These are phyloP conservation scores for Pelochelys cantorii DNA, from an alignment of 2,797 vertebrate genomes.

Conservation along the genomic window DNA sequence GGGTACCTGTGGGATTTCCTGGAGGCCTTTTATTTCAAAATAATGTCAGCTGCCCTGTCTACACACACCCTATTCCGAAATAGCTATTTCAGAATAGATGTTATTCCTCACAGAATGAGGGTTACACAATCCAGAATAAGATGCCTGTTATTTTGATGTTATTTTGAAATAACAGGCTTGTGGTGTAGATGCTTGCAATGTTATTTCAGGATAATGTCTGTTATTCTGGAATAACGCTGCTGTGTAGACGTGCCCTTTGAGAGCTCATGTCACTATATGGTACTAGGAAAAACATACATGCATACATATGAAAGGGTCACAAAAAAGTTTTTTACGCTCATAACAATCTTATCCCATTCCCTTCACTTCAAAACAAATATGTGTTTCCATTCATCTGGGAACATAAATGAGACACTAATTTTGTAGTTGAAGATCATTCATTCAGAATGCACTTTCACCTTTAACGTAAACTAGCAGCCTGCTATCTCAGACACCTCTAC, in stretches of 20 bases:
- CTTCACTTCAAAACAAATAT: not conserved
- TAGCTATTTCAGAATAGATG: too few species aligned
- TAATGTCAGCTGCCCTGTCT: too few species aligned
- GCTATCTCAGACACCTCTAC: not conserved
- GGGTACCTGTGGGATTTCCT: too few species aligned
- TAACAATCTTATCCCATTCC: not conserved
- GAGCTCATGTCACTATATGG: not conserved
- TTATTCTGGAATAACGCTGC: too few species aligned
- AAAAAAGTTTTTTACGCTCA: not conserved
- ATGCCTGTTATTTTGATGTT: too few species aligned
- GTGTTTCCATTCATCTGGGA: not conserved
- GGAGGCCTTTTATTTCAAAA: too few species aligned
- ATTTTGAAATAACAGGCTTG: too few species aligned
- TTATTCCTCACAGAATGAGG: too few species aligned
- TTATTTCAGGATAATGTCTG: too few species aligned
- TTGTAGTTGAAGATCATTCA: not conserved
- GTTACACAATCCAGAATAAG: too few species aligned
- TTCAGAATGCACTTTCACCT: not conserved
- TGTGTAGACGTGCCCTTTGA: not conserved
- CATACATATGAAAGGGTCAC: not conserved
- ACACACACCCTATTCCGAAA: too few species aligned
- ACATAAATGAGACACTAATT: not conserved
- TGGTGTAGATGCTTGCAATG: too few species aligned
- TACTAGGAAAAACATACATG: not conserved
- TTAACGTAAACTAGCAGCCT: not conserved